Base-by-base conservation (phyloP, 2,113 vertebrate genomes). In the Syngnathoides biaculeatus region DNA sequence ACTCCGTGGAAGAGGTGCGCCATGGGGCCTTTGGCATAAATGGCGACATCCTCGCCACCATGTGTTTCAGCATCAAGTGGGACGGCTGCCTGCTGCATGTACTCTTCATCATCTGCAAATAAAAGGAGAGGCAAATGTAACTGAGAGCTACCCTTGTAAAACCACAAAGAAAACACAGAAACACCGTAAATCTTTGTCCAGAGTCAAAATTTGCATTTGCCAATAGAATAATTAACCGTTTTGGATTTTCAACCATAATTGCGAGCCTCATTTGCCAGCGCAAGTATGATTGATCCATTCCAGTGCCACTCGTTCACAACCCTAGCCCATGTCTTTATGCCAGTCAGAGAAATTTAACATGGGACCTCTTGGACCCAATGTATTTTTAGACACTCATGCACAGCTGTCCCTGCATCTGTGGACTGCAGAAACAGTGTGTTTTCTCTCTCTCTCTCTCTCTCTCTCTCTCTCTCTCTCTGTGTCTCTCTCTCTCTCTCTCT, bases 1-100 rank as follows among this genome's bases (percentile, higher is more conserved):
- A 93, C 91, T 4, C 91, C 92, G 8, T 93, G 93, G 65, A 94
- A 91, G 27, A 94, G 87, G 66, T 94, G 90, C 58, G 92, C 90
- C 93, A 94, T 94, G 10, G 93, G 93, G 50, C 93, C 93, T 81
- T 88, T 91, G 58, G 93, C 92, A 8, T 92, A 93, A 67, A 94
- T 93, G 52, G 92, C 74, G 22, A 94, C 93, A 30, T 94, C 93
- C 72, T 94, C 93, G 1, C 92, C 93, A 1, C 93, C 92, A 6
- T 94, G 93, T 0, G 93, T 93, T 82, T 94, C 92, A 0, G 90
- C 64, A 57, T 90, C 89, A 69, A 93, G 43, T 1, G 91, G 92
- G 8, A 93, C 92, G 1, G 92, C 92, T 10, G 92, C 89, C 79
- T 93, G 92, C 80, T 93, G 92, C 90, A 89, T 91, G 82, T 93